phyloP scores from a whole-genome alignment of 1,140 invertebrate genomes.

The Hyles vespertilio region DNA sequence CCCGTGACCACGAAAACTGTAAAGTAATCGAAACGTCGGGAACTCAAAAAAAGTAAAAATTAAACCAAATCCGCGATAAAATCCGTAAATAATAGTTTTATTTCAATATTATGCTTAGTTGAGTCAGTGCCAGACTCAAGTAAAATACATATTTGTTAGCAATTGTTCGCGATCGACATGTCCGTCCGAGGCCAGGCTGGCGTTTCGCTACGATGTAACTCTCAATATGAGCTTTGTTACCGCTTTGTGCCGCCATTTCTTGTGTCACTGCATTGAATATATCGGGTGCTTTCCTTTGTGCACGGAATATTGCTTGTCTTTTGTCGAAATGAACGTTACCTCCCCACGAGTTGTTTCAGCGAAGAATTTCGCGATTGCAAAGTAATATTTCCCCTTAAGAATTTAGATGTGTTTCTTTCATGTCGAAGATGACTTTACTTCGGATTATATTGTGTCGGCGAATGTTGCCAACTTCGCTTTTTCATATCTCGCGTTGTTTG shows the following conservation, averaged over 20 bases:
- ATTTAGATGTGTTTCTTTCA: slow-evolving; percentile 71
- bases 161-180: slow-evolving; percentile 2
- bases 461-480: slow-evolving; percentile 44
- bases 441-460: slow-evolving; percentile 54
- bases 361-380: slow-evolving; percentile 72
- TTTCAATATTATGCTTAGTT: too few species aligned
- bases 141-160: neutral
- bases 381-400: slow-evolving; percentile 73
- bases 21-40: too few species aligned
- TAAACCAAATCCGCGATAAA: too few species aligned
- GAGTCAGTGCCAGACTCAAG: neutral
- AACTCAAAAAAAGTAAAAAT: too few species aligned
- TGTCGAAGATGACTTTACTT: slow-evolving; percentile 64
- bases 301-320: slow-evolving; percentile 73
- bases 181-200: neutral
- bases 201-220: slow-evolving; percentile 47
- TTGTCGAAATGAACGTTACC: slow-evolving; percentile 73
- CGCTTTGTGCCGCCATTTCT: slow-evolving; percentile 70
- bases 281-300: slow-evolving; percentile 72
- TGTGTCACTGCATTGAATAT: slow-evolving; percentile 75
- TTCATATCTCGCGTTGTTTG: slow-evolving; percentile 33
- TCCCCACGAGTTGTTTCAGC: slow-evolving; percentile 70
- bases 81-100: too few species aligned
- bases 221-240: slow-evolving; percentile 73
- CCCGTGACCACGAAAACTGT: too few species aligned